Conservation (phyloP, 2,888 invertebrate genomes). For the Hydrotaea diabolus region DNA sequence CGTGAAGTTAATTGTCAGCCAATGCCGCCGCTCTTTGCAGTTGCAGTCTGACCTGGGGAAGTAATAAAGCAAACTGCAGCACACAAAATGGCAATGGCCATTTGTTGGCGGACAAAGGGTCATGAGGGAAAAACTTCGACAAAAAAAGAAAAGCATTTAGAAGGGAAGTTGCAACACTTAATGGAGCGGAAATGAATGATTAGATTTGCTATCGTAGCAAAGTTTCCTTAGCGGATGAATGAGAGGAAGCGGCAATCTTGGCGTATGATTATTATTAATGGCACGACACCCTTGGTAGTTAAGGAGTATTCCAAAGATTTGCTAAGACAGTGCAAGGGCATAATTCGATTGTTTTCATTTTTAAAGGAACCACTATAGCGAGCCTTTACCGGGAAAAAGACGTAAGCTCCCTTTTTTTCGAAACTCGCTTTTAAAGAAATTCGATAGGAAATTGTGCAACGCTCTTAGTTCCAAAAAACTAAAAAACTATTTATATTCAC, state of each 20-base stretch:
- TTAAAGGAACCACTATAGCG: no score
- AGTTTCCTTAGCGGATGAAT: neutral
- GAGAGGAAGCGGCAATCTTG: neutral
- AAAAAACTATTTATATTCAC: no score
- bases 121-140: neutral
- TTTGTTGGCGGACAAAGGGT: neutral
- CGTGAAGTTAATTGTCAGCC: constrained; percentile 15
- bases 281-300: no score
- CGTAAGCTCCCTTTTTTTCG: no score
- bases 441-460: no score
- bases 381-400: no score
- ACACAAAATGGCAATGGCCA: constrained; percentile 27
- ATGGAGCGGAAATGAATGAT: neutral
- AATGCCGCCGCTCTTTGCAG: constrained; percentile 37
- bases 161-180: neutral
- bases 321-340: no score
- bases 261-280: constrained; percentile 1
- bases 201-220: neutral
- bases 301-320: no score
- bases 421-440: no score
- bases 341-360: no score
- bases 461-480: no score
- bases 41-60: neutral
- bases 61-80: constrained; percentile 23
- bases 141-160: neutral